Percentiles rank a stretch among this genome's conserved stretches.
These are phyloP conservation scores for Trichonephila clavipes DNA, from an alignment of 1,140 invertebrate species.

Conservation along the genomic window DNA sequence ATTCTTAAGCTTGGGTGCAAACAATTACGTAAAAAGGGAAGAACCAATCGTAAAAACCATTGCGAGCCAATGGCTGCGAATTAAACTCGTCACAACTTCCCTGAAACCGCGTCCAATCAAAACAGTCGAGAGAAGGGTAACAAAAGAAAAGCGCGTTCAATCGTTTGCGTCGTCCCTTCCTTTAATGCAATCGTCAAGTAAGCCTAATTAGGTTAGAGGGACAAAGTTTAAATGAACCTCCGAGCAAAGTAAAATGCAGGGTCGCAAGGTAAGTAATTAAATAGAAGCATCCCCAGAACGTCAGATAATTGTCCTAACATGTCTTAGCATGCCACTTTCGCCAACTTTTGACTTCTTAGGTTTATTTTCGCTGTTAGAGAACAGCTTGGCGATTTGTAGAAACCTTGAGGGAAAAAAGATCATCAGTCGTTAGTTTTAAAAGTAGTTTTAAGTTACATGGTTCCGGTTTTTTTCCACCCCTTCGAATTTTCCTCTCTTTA, in stretches of 20 bases:
- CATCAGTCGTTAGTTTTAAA: conserved; percentile 62
- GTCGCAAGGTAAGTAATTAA: conserved; percentile 65
- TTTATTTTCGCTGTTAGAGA: conserved; percentile 73
- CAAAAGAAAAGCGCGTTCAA: conserved; percentile 60
- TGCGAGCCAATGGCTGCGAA: conserved; percentile 16
- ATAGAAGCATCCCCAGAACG: conserved; percentile 49
- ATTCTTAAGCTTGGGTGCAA: not conserved
- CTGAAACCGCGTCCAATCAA: conserved; percentile 53
- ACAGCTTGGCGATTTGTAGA: conserved; percentile 68
- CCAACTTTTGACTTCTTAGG: conserved; percentile 74
- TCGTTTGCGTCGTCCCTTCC: conserved; percentile 38
- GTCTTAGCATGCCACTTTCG: conserved; percentile 67
- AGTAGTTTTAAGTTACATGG: conserved; percentile 66
- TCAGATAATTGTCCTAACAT: conserved; percentile 73
- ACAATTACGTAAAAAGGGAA: conserved; percentile 22
- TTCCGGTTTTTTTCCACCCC: not conserved
- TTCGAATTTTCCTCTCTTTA: not conserved
- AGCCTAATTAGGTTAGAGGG: conserved; percentile 72
- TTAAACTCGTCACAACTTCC: conserved; percentile 21
- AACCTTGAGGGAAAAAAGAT: conserved; percentile 59
- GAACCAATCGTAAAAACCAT: conserved; percentile 34
- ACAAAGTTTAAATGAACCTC: conserved; percentile 73
- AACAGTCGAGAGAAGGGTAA: conserved; percentile 43
- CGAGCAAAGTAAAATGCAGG: conserved; percentile 60
- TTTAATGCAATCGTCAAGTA: conserved; percentile 58